A percentile compares a stretch with the other conserved stretches of the same genome.
phyloP scores from a whole-genome alignment of 2,888 invertebrate species.

The Idaea biselata region DNA sequence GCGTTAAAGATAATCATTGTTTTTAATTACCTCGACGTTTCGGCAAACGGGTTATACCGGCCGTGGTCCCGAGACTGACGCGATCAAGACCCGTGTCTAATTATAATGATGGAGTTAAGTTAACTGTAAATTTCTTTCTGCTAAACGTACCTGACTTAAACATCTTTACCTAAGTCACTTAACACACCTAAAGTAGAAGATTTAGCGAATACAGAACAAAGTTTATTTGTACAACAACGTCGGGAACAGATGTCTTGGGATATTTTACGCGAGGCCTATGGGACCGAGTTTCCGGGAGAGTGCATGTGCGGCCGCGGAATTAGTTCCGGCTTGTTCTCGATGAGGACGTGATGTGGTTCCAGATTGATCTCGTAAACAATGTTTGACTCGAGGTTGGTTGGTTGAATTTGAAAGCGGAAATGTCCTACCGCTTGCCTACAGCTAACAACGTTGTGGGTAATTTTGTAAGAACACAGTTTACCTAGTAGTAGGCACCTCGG shows the following conservation, averaged over 20 bases:
- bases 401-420: background rate
- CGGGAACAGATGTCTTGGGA: slow-evolving; percentile 16
- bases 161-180: background rate
- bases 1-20: too few relatives aligned
- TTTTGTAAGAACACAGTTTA: background rate
- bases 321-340: background rate
- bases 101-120: too few relatives aligned
- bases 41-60: too few relatives aligned
- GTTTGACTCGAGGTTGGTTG: background rate
- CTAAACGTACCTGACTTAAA: background rate
- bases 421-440: background rate
- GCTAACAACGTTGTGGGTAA: background rate
- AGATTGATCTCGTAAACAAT: background rate
- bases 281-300: background rate
- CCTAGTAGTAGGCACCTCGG: too few relatives aligned
- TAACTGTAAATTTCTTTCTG: too few relatives aligned
- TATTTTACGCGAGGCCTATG: slow-evolving; percentile 11
- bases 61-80: too few relatives aligned
- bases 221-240: slow-evolving; percentile 8
- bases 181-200: background rate
- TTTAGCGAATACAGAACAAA: background rate
- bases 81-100: too few relatives aligned
- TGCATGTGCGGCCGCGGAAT: background rate
- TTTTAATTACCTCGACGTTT: too few relatives aligned
- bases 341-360: background rate